Conservation (phyloP, 2,797 vertebrate genomes). For the Adelosebastes latens region DNA sequence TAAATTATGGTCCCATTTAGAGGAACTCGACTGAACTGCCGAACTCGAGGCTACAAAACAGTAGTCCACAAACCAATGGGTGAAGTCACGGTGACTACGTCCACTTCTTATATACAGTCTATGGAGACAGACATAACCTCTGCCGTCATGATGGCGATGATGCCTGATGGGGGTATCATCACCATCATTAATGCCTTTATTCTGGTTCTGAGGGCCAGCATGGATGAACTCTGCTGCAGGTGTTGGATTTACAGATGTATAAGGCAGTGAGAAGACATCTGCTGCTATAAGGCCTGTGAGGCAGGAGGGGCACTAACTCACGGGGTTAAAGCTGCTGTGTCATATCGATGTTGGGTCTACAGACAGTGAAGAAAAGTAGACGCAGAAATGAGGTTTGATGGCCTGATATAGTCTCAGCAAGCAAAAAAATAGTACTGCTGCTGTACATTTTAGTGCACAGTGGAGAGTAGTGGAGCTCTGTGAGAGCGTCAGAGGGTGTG, state of each 20-base stretch:
- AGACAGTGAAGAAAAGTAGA: neutral
- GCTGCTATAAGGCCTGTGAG: neutral
- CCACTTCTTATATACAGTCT: neutral
- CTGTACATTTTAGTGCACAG: neutral
- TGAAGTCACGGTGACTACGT: neutral
- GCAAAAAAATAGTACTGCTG: neutral
- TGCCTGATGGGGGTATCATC: neutral
- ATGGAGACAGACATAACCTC: neutral
- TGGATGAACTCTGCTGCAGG: neutral
- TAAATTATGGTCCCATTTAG: neutral
- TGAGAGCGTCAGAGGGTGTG: neutral
- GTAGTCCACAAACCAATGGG: neutral
- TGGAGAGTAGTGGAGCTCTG: neutral
- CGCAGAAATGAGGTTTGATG: neutral
- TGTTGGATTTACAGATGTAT: neutral
- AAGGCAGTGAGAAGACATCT: neutral
- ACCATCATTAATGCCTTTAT: neutral
- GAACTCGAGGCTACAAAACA: too few relatives aligned
- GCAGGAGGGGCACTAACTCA: neutral
- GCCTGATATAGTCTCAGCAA: neutral
- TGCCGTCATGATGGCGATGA: neutral
- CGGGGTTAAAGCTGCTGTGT: neutral
- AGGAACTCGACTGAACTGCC: neutral
- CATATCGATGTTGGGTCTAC: neutral
- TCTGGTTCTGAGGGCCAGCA: neutral